phyloP scores from a whole-genome alignment of 2,113 vertebrate species.

The Martes martes region DNA sequence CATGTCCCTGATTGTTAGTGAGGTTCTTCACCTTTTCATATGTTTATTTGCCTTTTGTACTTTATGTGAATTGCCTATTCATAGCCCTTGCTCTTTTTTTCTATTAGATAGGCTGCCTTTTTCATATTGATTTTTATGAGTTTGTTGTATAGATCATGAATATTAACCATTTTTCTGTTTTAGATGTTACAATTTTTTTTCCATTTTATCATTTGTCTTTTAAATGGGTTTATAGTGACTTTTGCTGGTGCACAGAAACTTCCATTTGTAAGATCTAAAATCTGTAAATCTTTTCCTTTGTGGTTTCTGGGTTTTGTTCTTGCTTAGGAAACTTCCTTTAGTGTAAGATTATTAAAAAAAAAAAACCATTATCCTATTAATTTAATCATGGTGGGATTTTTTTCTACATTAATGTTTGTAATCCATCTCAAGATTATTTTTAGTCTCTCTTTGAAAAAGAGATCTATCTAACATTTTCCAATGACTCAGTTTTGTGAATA shows the following conservation, averaged over 20 bases:
- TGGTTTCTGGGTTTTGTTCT: neutral
- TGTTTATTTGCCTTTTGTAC: conserved; percentile 50
- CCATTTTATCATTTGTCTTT: conserved; percentile 23
- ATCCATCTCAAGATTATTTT: conserved; percentile 42
- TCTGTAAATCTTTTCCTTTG: neutral
- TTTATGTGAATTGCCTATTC: conserved; percentile 18
- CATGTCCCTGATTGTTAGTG: neutral
- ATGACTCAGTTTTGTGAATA: conserved; percentile 15
- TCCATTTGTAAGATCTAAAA: conserved; percentile 22
- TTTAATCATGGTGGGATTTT: neutral
- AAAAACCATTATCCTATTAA: neutral
- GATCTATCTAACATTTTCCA: neutral
- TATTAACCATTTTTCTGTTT: conserved; percentile 31
- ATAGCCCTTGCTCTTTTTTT: neutral
- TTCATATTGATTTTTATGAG: conserved; percentile 32
- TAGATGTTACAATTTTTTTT: neutral
- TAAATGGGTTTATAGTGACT: neutral
- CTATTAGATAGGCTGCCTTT: neutral
- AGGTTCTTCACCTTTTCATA: conserved; percentile 20
- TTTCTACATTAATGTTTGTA: neutral
- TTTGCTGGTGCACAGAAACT: neutral
- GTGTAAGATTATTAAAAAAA: conserved; percentile 1
- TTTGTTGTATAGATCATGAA: conserved; percentile 13
- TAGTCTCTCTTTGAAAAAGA: conserved; percentile 1
- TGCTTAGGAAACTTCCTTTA: conserved; percentile 8